Evolutionary conservation across 2,797 vertebrate species (phyloP).

Genomic region (Sebastiscus albofasciatus): DNA sequence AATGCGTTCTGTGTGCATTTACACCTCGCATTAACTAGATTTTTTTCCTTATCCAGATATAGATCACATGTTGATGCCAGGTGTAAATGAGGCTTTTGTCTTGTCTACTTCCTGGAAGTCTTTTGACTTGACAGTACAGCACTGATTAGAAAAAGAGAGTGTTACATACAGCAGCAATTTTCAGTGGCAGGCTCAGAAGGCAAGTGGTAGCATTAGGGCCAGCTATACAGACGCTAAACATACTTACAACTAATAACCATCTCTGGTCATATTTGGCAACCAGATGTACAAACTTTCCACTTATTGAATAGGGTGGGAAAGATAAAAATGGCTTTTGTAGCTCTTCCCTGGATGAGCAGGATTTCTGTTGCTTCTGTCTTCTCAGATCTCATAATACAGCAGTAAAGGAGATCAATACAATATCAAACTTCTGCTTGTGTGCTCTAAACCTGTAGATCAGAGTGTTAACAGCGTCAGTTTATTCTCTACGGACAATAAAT

Average conservation of each 20-base stretch:
- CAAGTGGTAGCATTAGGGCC: neutral
- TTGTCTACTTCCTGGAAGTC: neutral
- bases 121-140: neutral
- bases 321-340: neutral
- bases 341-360: neutral
- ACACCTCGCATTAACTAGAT: neutral
- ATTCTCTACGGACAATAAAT: neutral
- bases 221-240: no score
- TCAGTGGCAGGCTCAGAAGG: neutral
- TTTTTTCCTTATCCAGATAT: neutral
- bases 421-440: neutral
- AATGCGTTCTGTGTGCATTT: neutral
- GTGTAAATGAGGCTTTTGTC: neutral
- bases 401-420: neutral
- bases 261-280: neutral
- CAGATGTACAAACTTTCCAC: neutral
- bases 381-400: neutral
- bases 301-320: neutral
- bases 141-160: neutral
- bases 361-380: neutral
- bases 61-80: neutral
- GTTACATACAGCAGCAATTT: neutral
- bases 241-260: neutral
- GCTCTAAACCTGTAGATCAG: constrained; percentile 15
- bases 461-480: neutral